Base-by-base conservation (phyloP, 2,888 invertebrate genomes). In the Danaus chrysippus region DNA sequence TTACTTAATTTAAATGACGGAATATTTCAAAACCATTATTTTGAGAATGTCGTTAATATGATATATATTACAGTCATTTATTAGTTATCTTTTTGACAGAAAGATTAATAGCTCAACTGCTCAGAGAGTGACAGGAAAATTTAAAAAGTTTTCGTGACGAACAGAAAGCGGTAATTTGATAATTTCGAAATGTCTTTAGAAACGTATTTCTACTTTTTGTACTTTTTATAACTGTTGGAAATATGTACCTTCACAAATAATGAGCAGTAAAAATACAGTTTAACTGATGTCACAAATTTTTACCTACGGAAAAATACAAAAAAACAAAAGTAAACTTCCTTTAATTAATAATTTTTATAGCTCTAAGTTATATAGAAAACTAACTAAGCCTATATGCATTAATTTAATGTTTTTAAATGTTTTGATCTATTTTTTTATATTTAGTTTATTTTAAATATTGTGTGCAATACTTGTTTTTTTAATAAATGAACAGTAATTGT, bases 91-190 rank as follows among this genome's bases (percentile, higher is more conserved):
- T 64, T 59, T 60, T 72, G 76, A 82, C 80, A 76, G 73, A 65
- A 75, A 77, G 76, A 84, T 84, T 77, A 79, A 84, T 84, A 72
- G 67, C 71, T 70, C 46, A 19, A 52, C 54, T 57, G 54, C 66
- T 64, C 59, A 49, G 49, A 59, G 67, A 71, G 77, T 73, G 79
- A 77, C 80, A 73, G 74, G 77, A 71, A 76, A 77, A 75, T 77
- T 79, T 76, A 69, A 75, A 74, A 76, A 79, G 74, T 73, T 77
- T 74, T 68, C 68, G 70, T 71, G 75, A 72, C 70, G 74, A 72
- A 72, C 63, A 66, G 71, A 71, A 72, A 63, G 65, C 64, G 68
- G 73, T 68, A 73, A 72, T 76, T 78, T 75, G 73, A 76, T 76
- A 73, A 70, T 68, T 62, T 63, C 58, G 57, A 65, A 70, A 68